Evolutionary conservation across 2,888 invertebrate genomes (phyloP).

Genomic region (Colostygia pectinataria): DNA sequence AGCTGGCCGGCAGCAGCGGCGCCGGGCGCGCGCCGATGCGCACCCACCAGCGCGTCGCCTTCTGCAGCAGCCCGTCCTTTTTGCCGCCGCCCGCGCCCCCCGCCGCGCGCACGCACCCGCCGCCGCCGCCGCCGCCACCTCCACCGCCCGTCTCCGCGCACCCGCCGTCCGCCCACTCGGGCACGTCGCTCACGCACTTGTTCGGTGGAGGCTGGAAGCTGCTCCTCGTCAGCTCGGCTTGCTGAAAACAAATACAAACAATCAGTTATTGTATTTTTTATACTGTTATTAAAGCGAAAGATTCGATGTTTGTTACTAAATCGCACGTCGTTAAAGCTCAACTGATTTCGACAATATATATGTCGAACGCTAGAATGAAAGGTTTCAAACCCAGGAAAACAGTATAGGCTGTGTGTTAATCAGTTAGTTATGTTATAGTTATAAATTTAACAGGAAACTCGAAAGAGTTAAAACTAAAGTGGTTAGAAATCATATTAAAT

Average conservation of each 20-base stretch:
- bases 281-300: too few relatives aligned
- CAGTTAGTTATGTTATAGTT: too few relatives aligned
- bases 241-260: constrained; percentile 59
- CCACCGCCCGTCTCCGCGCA: constrained; percentile 38
- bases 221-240: constrained; percentile 86
- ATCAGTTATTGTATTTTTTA: not conserved
- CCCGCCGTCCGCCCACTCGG: constrained; percentile 77
- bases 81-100: constrained; percentile 51
- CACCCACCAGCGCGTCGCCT: constrained; percentile 80
- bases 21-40: constrained; percentile 71
- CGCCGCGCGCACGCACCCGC: constrained; percentile 21
- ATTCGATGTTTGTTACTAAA: too few relatives aligned
- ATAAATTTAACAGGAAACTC: too few relatives aligned
- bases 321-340: too few relatives aligned
- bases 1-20: constrained; percentile 30
- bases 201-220: constrained; percentile 86
- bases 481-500: too few relatives aligned
- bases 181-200: constrained; percentile 87
- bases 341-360: too few relatives aligned
- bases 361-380: too few relatives aligned
- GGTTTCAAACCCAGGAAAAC: too few relatives aligned
- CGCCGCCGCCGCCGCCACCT: constrained; percentile 37
- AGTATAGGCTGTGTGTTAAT: too few relatives aligned
- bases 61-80: constrained; percentile 80
- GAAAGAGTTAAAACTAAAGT: too few relatives aligned